These are phyloP conservation scores for Euura saliciscinereae DNA, from an alignment of 1,140 invertebrate species.

Conservation along the genomic window DNA sequence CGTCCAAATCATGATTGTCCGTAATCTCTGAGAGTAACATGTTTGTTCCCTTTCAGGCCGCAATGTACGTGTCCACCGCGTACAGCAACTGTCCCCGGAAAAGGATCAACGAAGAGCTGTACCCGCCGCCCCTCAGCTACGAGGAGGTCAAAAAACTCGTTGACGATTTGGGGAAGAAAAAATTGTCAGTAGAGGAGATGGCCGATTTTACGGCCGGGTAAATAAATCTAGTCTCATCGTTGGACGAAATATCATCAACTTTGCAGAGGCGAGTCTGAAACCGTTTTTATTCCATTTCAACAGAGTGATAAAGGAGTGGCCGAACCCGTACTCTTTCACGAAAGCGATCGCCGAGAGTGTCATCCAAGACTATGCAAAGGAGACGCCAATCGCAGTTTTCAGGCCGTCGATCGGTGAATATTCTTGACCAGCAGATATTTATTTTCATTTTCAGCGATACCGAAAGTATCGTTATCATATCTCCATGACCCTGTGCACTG, in stretches of 20 bases:
- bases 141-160: slow-evolving; percentile 15
- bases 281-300: background rate
- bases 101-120: slow-evolving; percentile 22
- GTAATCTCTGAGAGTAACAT: background rate
- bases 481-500: background rate
- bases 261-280: background rate
- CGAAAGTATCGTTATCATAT: background rate
- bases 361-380: slow-evolving; percentile 45
- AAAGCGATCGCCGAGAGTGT: slow-evolving; percentile 61
- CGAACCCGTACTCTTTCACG: slow-evolving; percentile 64
- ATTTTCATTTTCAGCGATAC: background rate
- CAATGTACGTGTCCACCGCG: slow-evolving; percentile 60
- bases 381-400: slow-evolving; percentile 66
- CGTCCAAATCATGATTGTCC: background rate
- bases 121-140: slow-evolving; percentile 9
- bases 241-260: background rate
- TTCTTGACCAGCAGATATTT: background rate
- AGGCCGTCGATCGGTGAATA: slow-evolving; percentile 65
- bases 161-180: slow-evolving; percentile 8
- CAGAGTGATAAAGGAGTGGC: slow-evolving; percentile 55
- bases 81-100: slow-evolving; percentile 46
- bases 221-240: background rate
- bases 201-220: slow-evolving; percentile 22
- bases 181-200: slow-evolving; percentile 22
- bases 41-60: slow-evolving; percentile 29